Evolutionary conservation across 2,888 invertebrate species (phyloP), one percentile per base, ranked within the genome.

Genomic region (Drosophila multiciliata): DNA sequence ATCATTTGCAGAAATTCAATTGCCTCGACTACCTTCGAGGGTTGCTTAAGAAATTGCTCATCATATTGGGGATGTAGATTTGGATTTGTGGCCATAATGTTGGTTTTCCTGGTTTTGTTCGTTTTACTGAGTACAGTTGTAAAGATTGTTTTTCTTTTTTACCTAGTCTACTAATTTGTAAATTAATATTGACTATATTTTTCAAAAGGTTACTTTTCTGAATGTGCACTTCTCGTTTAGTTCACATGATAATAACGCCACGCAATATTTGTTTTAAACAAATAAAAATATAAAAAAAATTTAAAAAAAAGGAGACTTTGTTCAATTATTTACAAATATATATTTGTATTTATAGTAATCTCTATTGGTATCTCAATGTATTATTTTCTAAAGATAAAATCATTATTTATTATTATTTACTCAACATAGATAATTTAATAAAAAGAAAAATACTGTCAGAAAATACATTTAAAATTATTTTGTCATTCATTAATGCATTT

Each of bases 11-110:
- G 9, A n/a, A 66, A 40, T 4, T 76, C 20, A 0, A 74, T 36
- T 2, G 58, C 1, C 1, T 81, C 82, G 1, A 2, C 11, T 0
- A 81, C 74, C 4, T 65, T 64, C 2, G 76, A 71, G 1, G 70
- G 63, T 23, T 53, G 20, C 2, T 1, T 50, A 1, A 81, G 74
- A 58, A 82, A 81, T 6, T 7, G 4, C 48, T 81, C 81, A 45
- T 80, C 29, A 9, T 3, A 40, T 52, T 80, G 52, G 0, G 71
- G 55, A 59, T 80, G 45, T 1, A 7, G 62, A 2, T 45, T 23
- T 9, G 11, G 2, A 2, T 33, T 4, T 26, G 29, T 52, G 9
- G 20, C 35, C 33, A 33, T 20, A 32, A 15, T 38, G 11, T 32
- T 55, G 40, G 15, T 11, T 32, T 32, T 29, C n/a, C 11, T 12